Evolutionary conservation across 2,113 vertebrate genomes (phyloP), one percentile per base, ranked within the genome.

Genomic region (Psettodes erumei): DNA sequence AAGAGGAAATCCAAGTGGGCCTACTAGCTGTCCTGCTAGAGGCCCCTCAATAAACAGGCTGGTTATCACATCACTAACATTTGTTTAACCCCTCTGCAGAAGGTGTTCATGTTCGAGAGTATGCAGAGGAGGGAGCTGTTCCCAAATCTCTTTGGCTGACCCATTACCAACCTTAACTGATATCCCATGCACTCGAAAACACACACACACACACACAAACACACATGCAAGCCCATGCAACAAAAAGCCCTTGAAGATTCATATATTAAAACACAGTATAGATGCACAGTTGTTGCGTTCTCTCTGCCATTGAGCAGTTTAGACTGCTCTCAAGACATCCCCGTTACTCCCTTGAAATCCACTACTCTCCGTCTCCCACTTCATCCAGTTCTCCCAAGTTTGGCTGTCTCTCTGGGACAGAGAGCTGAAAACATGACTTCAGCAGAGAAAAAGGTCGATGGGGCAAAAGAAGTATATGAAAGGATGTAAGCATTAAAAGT

Each of bases 11-110:
- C 61, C 92, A 89, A 90, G 93, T 90, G 91, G 93, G 84, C 84
- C 75, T 3, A 59, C 74, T 43, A 54, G 78, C 80, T 68, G 56
- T 81, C 75, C 84, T 74, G 91, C 90, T 88, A 85, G 93, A 91
- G 94, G 89, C 91, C 95, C 89, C 94, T 95, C 93, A 93, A 95
- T 96, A 97, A 96, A 96, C 95, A 96, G 95, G 93, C 94, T 96
- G 95, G 96, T 97, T 98, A 98, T 98, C 97, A 94, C 95, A 96
- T 94, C 96, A 97, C 96, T 97, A 98, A 98, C 97, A 98, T 99
- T 98, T 98, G 96, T 97, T 97, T 99, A 98, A 98, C 97, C 97
- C 95, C 94, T 96, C 95, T 95, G 95, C 94, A 93, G 94, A 95
- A 94, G 95, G 95, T 94, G 90, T 94, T 91, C 89, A n/a, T 85